A percentile compares a stretch with the other conserved stretches of the same genome.
Conservation (phyloP, 1,140 invertebrate genomes). For the Penaeus japonicus region DNA sequence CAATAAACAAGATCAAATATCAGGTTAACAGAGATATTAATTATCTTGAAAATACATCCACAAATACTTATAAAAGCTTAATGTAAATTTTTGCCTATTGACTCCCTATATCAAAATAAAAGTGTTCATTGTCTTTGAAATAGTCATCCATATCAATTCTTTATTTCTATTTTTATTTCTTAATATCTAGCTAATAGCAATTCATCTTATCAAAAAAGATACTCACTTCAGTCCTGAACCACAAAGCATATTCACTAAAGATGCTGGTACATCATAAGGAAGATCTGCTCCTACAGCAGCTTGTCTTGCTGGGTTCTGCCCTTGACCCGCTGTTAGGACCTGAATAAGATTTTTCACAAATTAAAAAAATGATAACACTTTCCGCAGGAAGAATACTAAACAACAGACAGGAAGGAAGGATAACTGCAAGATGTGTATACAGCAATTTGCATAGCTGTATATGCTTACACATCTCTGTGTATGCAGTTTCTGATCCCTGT, state of each 20-base stretch:
- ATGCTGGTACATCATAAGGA: slow-evolving; percentile 77
- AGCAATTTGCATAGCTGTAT: too few species aligned
- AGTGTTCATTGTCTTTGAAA: too few species aligned
- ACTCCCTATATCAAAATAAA: too few species aligned
- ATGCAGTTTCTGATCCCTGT: too few species aligned
- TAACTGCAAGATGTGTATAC: too few species aligned
- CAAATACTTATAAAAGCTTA: too few species aligned
- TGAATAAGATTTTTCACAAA: slow-evolving; percentile 60
- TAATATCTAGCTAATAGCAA: neutral
- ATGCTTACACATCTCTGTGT: too few species aligned
- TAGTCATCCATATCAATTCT: too few species aligned
- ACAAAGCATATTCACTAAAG: slow-evolving; percentile 84
- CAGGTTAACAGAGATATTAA: too few species aligned
- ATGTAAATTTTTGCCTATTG: too few species aligned
- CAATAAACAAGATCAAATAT: too few species aligned
- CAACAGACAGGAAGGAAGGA: neutral
- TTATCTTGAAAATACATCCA: too few species aligned
- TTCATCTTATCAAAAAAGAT: neutral
- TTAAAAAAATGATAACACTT: slow-evolving; percentile 1
- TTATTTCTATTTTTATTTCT: neutral
- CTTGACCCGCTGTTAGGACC: slow-evolving; percentile 76
- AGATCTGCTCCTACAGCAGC: slow-evolving; percentile 81
- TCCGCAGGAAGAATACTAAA: neutral
- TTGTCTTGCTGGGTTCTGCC: slow-evolving; percentile 87
- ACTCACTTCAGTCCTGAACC: slow-evolving; percentile 82